Evolutionary conservation across 2,888 invertebrate species (phyloP), one percentile per base, ranked within the genome.

Genomic region (Cylloceria caligata): DNA sequence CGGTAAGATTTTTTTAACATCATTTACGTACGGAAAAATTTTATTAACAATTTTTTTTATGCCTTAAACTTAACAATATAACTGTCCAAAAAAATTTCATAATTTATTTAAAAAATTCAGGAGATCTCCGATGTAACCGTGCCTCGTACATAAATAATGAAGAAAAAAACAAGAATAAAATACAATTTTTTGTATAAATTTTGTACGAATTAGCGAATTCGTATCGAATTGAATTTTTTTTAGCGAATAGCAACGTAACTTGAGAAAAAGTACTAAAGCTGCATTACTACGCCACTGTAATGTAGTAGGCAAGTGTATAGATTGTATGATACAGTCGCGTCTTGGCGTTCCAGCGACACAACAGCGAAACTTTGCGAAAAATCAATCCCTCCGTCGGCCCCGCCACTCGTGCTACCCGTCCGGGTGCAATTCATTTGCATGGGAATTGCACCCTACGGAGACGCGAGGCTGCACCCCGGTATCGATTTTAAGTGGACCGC

Each of bases 401-500:
- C 72, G 72, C 74, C 74, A 67, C 73, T 77, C 83, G 73, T 68
- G 52, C 36, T 68, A 65, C 62, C 80, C 83, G 86, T 86, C 87
- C 86, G 86, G 86, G 86, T 91, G 90, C 91, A 91, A 92, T 92
- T 92, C 90, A 91, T 91, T 91, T 92, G 91, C 91, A 92, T 91
- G 87, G 89, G 90, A 92, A 92, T 92, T 89, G 90, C 90, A 91
- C 88, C 86, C 90, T 86, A 85, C 87, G 88, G 88, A 90, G 88
- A 88, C 79, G 79, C 84, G 83, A 86, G 88, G 88, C 88, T 90
- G 90, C 89, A 89, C 87, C 88, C 86, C 86, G 88, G 90, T 92
- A 92, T 92, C 91, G 92, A 92, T 92, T 91, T 91, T 91, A 91
- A 91, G 90, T 91, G 91, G 91, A 91, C 91, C 90, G 88, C 87